Evolutionary conservation across 2,888 invertebrate genomes (phyloP).

Genomic region (Brenthis ino): DNA sequence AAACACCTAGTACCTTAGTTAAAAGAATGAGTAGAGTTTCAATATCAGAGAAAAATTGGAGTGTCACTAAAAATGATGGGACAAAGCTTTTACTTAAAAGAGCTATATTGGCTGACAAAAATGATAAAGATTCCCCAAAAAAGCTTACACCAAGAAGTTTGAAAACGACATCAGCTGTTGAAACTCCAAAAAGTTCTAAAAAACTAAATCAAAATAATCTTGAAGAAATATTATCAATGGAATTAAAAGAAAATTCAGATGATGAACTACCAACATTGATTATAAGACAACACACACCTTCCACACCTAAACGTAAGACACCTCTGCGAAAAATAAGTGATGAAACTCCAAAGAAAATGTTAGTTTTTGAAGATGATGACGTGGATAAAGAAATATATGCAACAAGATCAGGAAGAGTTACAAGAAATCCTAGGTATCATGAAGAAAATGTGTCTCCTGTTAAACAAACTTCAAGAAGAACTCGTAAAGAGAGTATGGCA

Average conservation of each 20-base stretch:
- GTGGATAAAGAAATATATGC: slow-evolving; percentile 51
- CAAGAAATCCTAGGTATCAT: slow-evolving; percentile 54
- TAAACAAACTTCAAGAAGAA: slow-evolving; percentile 59
- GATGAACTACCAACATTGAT: slow-evolving; percentile 72
- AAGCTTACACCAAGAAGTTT: slow-evolving; percentile 49
- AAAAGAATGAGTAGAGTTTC: slow-evolving; percentile 68
- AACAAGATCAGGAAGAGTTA: slow-evolving; percentile 58
- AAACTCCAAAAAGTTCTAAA: slow-evolving; percentile 58
- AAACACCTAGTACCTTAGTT: slow-evolving; percentile 68
- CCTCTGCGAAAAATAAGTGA: slow-evolving; percentile 54
- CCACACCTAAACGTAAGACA: slow-evolving; percentile 65
- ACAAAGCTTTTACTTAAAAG: slow-evolving; percentile 74
- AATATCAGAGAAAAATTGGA: slow-evolving; percentile 72
- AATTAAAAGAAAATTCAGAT: slow-evolving; percentile 70
- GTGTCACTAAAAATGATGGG: slow-evolving; percentile 70
- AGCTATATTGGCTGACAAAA: slow-evolving; percentile 72
- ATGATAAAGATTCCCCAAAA: slow-evolving; percentile 65
- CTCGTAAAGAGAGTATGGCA: slow-evolving; percentile 48
- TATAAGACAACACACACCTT: slow-evolving; percentile 60
- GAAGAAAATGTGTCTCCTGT: slow-evolving; percentile 61
- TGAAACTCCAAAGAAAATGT: slow-evolving; percentile 65
- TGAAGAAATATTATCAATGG: slow-evolving; percentile 66
- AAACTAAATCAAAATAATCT: slow-evolving; percentile 54
- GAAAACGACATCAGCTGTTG: slow-evolving; percentile 45
- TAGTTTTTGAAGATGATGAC: slow-evolving; percentile 64